Percentiles rank a stretch among this genome's conserved stretches.
Evolutionary conservation across 1,140 invertebrate genomes (phyloP).

Genomic region (Cydia splendana): DNA sequence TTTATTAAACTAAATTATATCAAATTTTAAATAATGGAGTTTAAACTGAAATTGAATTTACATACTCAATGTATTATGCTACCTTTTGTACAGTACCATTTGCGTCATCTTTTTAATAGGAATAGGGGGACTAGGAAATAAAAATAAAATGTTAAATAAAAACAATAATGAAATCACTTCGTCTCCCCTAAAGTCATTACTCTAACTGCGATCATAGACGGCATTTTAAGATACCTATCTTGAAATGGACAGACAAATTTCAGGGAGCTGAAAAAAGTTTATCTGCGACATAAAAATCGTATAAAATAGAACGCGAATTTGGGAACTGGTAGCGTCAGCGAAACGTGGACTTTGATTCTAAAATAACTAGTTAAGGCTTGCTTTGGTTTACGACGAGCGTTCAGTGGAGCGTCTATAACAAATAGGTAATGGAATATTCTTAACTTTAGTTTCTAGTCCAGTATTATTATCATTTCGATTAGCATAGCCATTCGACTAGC

Average conservation of each 20-base stretch:
- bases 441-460: too few relatives aligned
- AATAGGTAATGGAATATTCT: too few relatives aligned
- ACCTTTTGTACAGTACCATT: too few relatives aligned
- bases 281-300: constrained; percentile 25
- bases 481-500: too few relatives aligned
- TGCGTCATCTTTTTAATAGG: too few relatives aligned
- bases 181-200: not conserved
- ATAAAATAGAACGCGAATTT: constrained; percentile 26
- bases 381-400: not conserved
- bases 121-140: too few relatives aligned
- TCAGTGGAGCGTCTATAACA: not conserved
- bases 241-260: constrained; percentile 19
- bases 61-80: too few relatives aligned
- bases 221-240: constrained; percentile 24
- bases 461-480: too few relatives aligned
- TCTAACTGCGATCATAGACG: not conserved
- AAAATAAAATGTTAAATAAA: not conserved
- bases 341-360: constrained; percentile 21
- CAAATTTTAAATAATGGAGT: too few relatives aligned
- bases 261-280: constrained; percentile 23
- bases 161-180: not conserved
- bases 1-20: too few relatives aligned
- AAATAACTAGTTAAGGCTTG: not conserved
- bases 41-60: too few relatives aligned
- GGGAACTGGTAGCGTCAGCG: constrained; percentile 7